Conservation (phyloP, 2,797 vertebrate species). For the Salarias fasciatus region DNA sequence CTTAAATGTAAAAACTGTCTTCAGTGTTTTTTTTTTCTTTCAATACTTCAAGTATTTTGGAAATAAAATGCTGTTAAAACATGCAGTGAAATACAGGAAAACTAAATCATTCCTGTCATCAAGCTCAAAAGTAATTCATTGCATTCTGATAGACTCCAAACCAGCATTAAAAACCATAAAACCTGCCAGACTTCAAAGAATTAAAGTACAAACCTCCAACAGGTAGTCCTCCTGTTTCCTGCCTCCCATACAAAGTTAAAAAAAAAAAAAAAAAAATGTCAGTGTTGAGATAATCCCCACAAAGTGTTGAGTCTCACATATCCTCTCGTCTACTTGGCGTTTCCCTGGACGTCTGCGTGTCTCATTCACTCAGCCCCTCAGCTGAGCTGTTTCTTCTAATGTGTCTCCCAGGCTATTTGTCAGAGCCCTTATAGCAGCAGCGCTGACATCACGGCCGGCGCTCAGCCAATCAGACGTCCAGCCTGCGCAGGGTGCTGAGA, state of each 20-base stretch:
- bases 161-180: constrained; percentile 21
- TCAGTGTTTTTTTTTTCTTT: neutral
- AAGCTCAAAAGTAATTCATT: neutral
- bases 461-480: constrained; percentile 80
- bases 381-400: constrained; percentile 75
- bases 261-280: constrained; percentile 24
- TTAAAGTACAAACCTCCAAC: constrained; percentile 78
- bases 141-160: constrained; percentile 4
- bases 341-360: constrained; percentile 43
- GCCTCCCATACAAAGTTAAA: constrained; percentile 66
- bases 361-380: constrained; percentile 63
- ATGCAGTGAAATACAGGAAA: neutral
- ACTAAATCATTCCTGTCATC: neutral
- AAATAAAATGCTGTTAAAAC: constrained; percentile 6
- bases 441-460: constrained; percentile 82
- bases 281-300: constrained; percentile 45
- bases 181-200: constrained; percentile 10
- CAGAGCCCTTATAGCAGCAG: constrained; percentile 84
- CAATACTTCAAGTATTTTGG: neutral
- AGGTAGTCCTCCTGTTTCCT: constrained; percentile 60
- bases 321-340: constrained; percentile 38
- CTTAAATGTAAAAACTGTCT: neutral
- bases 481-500: constrained; percentile 63
- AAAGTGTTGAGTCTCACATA: constrained; percentile 60
- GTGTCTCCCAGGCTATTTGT: constrained; percentile 83